Evolutionary conservation across 1,140 invertebrate species (phyloP).

Genomic region (Micrasema minimum): DNA sequence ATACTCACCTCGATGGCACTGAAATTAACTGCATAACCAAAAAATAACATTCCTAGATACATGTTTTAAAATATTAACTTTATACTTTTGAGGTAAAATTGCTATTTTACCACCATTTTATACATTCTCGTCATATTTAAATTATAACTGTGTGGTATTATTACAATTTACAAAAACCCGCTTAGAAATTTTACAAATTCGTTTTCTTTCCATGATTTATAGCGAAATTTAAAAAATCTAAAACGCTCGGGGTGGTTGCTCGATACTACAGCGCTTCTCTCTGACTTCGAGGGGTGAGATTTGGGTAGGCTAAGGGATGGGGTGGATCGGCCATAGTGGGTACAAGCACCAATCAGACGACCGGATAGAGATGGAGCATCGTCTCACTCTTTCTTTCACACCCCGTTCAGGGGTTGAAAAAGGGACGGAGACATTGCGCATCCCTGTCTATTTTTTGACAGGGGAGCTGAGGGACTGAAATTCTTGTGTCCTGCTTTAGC

Average conservation of each 20-base stretch:
- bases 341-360: not conserved
- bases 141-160: too few relatives aligned
- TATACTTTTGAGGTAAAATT: too few relatives aligned
- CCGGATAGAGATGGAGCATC: conserved; percentile 7
- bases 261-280: conserved; percentile 8
- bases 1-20: too few relatives aligned
- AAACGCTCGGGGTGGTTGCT: conserved; percentile 10
- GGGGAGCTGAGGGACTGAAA: too few relatives aligned
- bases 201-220: not conserved
- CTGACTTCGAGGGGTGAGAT: conserved; percentile 14
- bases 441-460: too few relatives aligned
- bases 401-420: not conserved
- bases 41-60: too few relatives aligned
- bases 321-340: conserved; percentile 21
- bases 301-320: conserved; percentile 16
- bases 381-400: not conserved
- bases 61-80: too few relatives aligned
- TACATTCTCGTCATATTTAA: too few relatives aligned
- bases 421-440: not conserved
- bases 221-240: conserved; percentile 19
- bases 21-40: too few relatives aligned
- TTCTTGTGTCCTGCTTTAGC: too few relatives aligned
- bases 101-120: too few relatives aligned
- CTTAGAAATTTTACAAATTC: not conserved
- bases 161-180: too few relatives aligned